Percentiles rank a stretch among this genome's conserved stretches.
These are phyloP conservation scores for Arctocebus calabarensis DNA, from an alignment of 2,797 vertebrate species.

Conservation along the genomic window DNA sequence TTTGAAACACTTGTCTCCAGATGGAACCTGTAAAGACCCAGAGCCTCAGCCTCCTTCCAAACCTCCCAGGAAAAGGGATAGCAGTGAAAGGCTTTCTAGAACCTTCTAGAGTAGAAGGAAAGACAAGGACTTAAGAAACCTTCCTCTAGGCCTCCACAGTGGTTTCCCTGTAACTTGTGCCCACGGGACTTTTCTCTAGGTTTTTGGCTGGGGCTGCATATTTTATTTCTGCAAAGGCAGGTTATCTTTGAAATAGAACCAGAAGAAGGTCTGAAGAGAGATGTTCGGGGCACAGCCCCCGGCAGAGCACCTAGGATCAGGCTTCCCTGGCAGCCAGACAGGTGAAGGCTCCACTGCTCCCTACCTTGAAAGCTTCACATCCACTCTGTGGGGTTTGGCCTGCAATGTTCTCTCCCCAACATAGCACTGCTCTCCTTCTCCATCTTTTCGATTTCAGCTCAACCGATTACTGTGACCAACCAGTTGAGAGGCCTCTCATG, in stretches of 20 bases:
- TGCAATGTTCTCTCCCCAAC: neutral
- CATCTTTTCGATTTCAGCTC: neutral
- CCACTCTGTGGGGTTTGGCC: neutral
- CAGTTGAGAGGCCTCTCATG: neutral
- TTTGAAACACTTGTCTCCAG: slow-evolving; percentile 55
- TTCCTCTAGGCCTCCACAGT: neutral
- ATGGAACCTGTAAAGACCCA: neutral
- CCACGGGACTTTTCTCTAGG: neutral
- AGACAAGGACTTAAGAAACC: neutral
- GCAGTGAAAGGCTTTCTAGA: slow-evolving; percentile 38
- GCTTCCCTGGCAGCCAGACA: neutral
- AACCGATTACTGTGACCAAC: no score
- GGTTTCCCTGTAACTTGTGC: neutral
- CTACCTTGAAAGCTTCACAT: neutral
- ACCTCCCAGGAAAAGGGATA: neutral
- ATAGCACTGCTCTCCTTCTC: neutral
- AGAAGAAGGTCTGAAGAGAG: neutral
- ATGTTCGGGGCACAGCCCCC: neutral
- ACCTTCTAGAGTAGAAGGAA: neutral
- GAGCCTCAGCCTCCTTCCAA: neutral
- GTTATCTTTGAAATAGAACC: neutral
- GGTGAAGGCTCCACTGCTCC: rapidly evolving
- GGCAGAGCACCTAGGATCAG: neutral
- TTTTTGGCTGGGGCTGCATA: neutral
- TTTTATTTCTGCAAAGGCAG: neutral